Evolutionary conservation across 2,113 vertebrate species (phyloP).

Genomic region (Romanogobio albipinnatus): DNA sequence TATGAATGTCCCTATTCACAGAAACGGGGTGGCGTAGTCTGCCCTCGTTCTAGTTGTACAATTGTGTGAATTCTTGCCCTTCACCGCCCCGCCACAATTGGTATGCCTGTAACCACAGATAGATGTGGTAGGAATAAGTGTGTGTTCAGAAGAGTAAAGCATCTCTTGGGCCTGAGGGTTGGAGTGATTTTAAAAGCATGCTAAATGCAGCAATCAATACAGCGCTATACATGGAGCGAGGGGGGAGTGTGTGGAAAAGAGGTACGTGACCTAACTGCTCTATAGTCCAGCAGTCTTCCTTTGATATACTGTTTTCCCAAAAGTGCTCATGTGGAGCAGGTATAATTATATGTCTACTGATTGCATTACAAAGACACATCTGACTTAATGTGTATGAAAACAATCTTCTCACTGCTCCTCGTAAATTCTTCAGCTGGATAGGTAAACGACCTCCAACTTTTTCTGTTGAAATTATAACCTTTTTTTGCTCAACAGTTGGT

Average conservation of each 20-base stretch:
- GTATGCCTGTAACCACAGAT: constrained; percentile 60
- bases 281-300: constrained; percentile 53
- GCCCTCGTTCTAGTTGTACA: no score
- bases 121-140: constrained; percentile 54
- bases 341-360: constrained; percentile 55
- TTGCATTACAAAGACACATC: constrained; percentile 58
- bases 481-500: no score
- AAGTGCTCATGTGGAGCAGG: constrained; percentile 52
- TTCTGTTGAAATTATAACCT: not conserved
- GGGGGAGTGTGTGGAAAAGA: constrained; percentile 35
- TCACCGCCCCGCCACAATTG: no score
- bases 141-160: constrained; percentile 46
- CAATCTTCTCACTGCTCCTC: constrained; percentile 44
- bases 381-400: constrained; percentile 51
- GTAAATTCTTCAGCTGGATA: constrained; percentile 24
- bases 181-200: constrained; percentile 63
- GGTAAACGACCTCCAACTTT: not conserved
- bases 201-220: constrained; percentile 63
- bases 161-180: constrained; percentile 51
- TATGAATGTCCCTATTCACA: no score
- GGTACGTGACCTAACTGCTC: constrained; percentile 58
- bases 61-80: no score
- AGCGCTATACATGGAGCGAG: constrained; percentile 34
- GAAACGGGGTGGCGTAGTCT: no score
- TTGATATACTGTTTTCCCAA: constrained; percentile 56